A percentile compares a stretch with the other conserved stretches of the same genome.
phyloP scores from a whole-genome alignment of 2,888 invertebrate genomes.

The Euplagia quadripunctaria region DNA sequence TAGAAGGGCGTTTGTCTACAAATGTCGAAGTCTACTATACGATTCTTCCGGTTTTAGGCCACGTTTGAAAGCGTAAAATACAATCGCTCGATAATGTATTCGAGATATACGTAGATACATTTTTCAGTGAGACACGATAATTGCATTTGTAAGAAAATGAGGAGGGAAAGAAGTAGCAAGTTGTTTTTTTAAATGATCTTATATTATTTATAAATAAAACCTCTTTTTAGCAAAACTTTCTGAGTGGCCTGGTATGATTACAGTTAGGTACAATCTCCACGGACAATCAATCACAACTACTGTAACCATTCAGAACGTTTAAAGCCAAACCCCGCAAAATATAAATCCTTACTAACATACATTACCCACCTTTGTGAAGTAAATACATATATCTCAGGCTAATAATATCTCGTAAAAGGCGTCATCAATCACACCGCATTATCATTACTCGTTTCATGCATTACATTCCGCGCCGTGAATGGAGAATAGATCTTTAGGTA shows the following conservation, averaged over 20 bases:
- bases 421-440: conserved; percentile 48
- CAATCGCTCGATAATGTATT: too few species aligned
- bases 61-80: too few species aligned
- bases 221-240: too few species aligned
- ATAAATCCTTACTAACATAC: conserved; percentile 19
- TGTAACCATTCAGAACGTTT: conserved; percentile 1
- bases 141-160: too few species aligned
- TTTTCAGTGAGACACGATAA: too few species aligned
- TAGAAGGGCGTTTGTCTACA: too few species aligned
- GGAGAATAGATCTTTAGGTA: conserved; percentile 57
- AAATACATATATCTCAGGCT: conserved; percentile 20
- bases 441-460: conserved; percentile 34
- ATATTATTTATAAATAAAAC: too few species aligned
- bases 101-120: too few species aligned
- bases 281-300: conserved; percentile 8
- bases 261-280: background rate
- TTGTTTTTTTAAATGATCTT: too few species aligned
- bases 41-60: too few species aligned
- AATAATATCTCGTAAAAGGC: conserved; percentile 34
- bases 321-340: conserved; percentile 9
- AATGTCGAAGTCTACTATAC: too few species aligned
- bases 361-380: conserved; percentile 18
- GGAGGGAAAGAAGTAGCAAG: too few species aligned
- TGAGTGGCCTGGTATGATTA: background rate
- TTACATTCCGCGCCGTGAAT: conserved; percentile 53